Evolutionary conservation across 2,888 invertebrate species (phyloP), one percentile per base, ranked within the genome.

Genomic region (Conops quadrifasciatus): DNA sequence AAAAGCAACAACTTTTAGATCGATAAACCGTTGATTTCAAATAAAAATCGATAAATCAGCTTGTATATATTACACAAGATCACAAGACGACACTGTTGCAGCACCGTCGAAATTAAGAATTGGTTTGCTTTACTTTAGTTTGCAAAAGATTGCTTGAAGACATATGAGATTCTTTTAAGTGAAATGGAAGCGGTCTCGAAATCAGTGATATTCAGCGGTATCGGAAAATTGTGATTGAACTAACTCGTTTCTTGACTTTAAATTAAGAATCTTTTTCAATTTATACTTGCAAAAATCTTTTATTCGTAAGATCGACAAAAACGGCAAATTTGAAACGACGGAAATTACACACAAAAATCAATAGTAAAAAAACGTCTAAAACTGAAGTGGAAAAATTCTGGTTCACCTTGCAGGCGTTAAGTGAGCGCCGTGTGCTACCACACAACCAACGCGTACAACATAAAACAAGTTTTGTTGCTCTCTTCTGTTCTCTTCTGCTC

Each of bases 371-470:
- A 70, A 30, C 43, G 70, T 26, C 21, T 36, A 36, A 68, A 70
- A 24, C 51, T 51, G 21, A 74, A 77, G 74, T 73, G 71, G 59
- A 75, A 72, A 73, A 71, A 73, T 76, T 75, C 75, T 77, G 76
- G 76, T 78, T 77, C 76, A 77, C 77, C 77, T 77, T 77, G 77
- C 75, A 75, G 62, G 43, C 58, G 24, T 24, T 60, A 45, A 73
- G 64, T 70, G 65, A 70, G 67, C 30, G 19, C 26, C 43, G 56
- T 16, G 13, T 58, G 26, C 51, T 64, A 56, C 47, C 43, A 70
- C 36, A 53, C 59, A 68, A 30, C 36, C 15, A 53, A 11, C 51
- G 51, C 36, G 24, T 26, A 45, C 43, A 15, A 67, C 53, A 73
- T 60, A 60, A 36, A 65, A 47, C 59, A 64, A 67, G 64, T 64